Evolutionary conservation across 2,113 vertebrate genomes (phyloP).

Genomic region (Meriones unguiculatus): DNA sequence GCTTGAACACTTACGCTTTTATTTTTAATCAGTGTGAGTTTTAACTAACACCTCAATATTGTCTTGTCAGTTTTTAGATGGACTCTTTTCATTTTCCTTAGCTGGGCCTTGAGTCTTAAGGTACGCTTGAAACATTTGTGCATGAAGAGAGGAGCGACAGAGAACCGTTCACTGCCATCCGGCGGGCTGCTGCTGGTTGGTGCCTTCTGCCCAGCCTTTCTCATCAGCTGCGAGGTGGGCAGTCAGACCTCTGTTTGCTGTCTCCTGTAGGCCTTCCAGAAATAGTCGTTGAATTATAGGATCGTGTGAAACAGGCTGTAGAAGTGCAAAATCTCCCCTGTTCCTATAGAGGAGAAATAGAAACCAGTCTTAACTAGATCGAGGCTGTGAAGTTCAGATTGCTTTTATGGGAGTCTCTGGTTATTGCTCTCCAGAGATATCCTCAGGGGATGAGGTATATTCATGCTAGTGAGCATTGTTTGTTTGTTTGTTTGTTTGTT

Average conservation of each 20-base stretch:
- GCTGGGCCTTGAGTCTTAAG: conserved; percentile 24
- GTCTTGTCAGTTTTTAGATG: conserved; percentile 56
- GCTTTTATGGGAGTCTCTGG: conserved; percentile 31
- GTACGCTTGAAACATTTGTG: conserved; percentile 38
- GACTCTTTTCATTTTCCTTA: conserved; percentile 44
- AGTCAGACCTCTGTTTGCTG: neutral
- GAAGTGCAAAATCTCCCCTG: neutral
- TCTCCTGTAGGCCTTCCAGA: neutral
- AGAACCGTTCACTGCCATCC: neutral
- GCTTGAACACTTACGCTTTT: conserved; percentile 70
- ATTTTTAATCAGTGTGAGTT: conserved; percentile 52
- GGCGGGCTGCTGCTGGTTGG: neutral
- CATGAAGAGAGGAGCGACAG: neutral
- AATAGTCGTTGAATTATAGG: neutral
- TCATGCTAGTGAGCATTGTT: neutral
- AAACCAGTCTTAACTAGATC: conserved; percentile 13
- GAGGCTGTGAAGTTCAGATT: conserved; percentile 40
- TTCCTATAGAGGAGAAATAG: conserved; percentile 23
- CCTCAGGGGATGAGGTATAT: neutral
- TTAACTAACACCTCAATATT: conserved; percentile 58
- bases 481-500: neutral
- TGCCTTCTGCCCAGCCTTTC: rapidly evolving
- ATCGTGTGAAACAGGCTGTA: neutral
- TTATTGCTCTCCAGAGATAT: neutral
- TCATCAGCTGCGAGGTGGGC: neutral